Conservation (phyloP, 37 sponge, comb jelly and placozoan genomes). For the Agelas oroides region DNA sequence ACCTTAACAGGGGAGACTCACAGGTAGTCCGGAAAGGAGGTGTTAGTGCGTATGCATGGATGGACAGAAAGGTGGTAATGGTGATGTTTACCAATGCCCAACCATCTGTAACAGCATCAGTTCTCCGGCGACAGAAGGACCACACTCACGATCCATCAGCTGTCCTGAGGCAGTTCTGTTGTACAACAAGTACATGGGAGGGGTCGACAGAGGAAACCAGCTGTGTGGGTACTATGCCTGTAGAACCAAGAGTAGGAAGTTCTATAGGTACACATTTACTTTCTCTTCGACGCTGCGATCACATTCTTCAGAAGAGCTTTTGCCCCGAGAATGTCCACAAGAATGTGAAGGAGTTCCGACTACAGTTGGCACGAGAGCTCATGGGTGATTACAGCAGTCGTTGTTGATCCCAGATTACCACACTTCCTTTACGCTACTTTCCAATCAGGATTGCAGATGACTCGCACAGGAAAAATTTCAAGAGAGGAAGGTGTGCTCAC, state of each 20-base stretch:
- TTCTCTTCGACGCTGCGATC: conserved; percentile 2
- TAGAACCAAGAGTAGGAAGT: background rate
- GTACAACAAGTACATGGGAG: conserved; percentile 25
- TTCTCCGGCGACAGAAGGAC: background rate
- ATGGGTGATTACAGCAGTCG: conserved; percentile 32
- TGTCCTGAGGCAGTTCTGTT: background rate
- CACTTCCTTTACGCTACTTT: conserved; percentile 3
- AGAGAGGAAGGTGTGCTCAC: conserved; percentile 24
- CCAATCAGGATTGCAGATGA: background rate
- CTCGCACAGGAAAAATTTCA: background rate
- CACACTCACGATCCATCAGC: background rate
- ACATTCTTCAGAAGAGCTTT: background rate
- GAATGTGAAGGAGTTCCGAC: background rate
- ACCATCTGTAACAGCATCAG: background rate
- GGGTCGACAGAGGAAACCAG: conserved; percentile 2
- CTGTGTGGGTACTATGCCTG: conserved; percentile 4
- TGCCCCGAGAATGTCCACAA: no score
- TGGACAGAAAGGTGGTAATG: conserved; percentile 12
- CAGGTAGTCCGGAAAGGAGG: background rate
- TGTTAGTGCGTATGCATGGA: conserved; percentile 7
- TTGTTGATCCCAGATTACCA: background rate
- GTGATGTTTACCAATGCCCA: background rate
- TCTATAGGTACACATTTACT: background rate
- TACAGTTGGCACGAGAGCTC: conserved; percentile 22
- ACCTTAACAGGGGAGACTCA: conserved; percentile 26